A percentile compares a stretch with the other conserved stretches of the same genome.
phyloP scores from a whole-genome alignment of 23 tunicate genomes.

The Trididemnum nubilum region DNA sequence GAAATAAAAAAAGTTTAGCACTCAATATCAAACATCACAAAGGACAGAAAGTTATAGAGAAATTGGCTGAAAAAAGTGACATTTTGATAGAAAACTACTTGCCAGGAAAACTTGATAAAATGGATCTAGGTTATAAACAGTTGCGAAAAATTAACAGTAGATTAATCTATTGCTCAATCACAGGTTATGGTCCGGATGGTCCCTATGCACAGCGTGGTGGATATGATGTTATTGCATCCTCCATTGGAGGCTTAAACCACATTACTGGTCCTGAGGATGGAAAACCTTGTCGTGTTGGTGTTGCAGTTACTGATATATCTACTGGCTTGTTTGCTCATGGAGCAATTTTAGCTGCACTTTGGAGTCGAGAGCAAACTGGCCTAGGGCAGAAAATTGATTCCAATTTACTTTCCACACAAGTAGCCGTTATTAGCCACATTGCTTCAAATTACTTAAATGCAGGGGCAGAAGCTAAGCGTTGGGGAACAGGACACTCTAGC shows the following conservation, averaged over 20 bases:
- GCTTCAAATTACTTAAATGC: slow-evolving; percentile 79
- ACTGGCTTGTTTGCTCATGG: slow-evolving; percentile 91
- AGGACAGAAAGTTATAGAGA: slow-evolving; percentile 56
- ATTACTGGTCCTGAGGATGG: slow-evolving; percentile 96
- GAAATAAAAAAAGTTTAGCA: slow-evolving; percentile 89
- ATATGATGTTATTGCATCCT: slow-evolving; percentile 98
- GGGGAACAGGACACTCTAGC: slow-evolving; percentile 95
- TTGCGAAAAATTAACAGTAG: slow-evolving; percentile 60
- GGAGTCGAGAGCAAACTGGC: slow-evolving; percentile 64
- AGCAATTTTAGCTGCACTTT: slow-evolving; percentile 89
- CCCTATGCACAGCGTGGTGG: slow-evolving; percentile 85
- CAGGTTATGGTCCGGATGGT: slow-evolving; percentile 89
- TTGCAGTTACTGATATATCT: slow-evolving; percentile 94
- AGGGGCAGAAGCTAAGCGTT: slow-evolving; percentile 74
- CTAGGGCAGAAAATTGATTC: slow-evolving; percentile 81
- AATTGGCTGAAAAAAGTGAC: slow-evolving; percentile 67
- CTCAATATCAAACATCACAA: slow-evolving; percentile 61
- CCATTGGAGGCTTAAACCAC: slow-evolving; percentile 82
- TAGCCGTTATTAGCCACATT: slow-evolving; percentile 73
- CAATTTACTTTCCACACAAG: slow-evolving; percentile 81
- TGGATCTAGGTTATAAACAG: slow-evolving; percentile 80
- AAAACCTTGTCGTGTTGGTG: slow-evolving; percentile 93
- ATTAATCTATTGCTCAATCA: slow-evolving; percentile 76
- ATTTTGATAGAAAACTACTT: slow-evolving; percentile 85
- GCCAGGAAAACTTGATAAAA: slow-evolving; percentile 83